Base-by-base conservation (phyloP, 2,797 vertebrate species). In the Hirundo rustica region DNA sequence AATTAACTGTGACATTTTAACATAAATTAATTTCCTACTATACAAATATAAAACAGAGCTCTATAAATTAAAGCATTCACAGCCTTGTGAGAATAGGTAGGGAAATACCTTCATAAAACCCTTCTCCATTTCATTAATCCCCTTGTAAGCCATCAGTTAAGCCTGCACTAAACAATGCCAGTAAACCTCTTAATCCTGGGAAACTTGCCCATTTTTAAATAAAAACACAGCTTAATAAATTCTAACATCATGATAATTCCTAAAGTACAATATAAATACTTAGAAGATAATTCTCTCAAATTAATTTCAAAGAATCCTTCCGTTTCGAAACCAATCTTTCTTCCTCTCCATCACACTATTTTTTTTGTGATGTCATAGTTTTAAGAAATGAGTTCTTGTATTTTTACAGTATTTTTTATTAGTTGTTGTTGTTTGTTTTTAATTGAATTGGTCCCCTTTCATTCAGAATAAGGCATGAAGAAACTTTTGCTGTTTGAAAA, bases 121-220 rank as follows among this genome's bases (percentile, higher is more conserved):
- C 6, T 82, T 92, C 55, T 95, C 27, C 40, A 55, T 82, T 91
- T 79, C 68, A 73, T 82, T 94, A 95, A 95, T 82, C 71, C 30
- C 4, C 14, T 66, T 21, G 4, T 79, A 91, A 94, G 18, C 10
- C 29, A 94, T 73, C 78, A 83, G 60, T 88, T 95, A 88, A 96
- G 16, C 45, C 55, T 79, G 45, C 45, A 48, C 21, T 76, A 85
- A 79, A 85, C 29, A 85, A 44, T 40, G n/a, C 32, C 12, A 60
- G 40, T 58, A 92, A 92, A 92, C 20, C 29, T 48, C 32, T 66
- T 70, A 94, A 84, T 81, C 27, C 75, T 89, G 55, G 72, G 64
- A 76, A 87, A 62, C 16, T 54, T 85, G 61, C 34, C 30, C 26
- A 38, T 16, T 80, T 94, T 73, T 50, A 32, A 80, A 65, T 55